Evolutionary conservation across 2,888 invertebrate species (phyloP), one percentile per base, ranked within the genome.

Genomic region (Pinctada fucata): DNA sequence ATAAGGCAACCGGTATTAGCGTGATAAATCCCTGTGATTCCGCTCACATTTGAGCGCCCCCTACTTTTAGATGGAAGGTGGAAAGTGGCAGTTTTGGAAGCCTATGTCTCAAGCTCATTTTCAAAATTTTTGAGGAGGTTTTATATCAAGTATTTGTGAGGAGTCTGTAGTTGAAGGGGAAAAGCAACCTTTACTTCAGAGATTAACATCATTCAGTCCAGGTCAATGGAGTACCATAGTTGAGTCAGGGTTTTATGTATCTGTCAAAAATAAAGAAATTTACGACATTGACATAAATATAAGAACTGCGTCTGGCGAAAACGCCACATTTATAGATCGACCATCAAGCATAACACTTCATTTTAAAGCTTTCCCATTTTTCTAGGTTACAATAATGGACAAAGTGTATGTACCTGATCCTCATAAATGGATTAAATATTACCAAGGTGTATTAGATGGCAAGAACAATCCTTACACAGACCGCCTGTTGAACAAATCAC

Each of bases 261-360:
- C 68, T 45, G 58, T 78, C 5, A 78, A 72, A 58, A 48, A 47
- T 6, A 72, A 47, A 8, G 71, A 69, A 70, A 63, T 79, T 10
- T 52, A 70, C 31, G 71, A 79, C 49, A 79, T 75, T 16, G 71
- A 75, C n/a, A 66, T 79, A 16, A 69, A 75, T 75, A 75, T 75
- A 52, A 78, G 51, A 6, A 67, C 72, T 50, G n/a, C 48, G 65
- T 63, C 58, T 3, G 71, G 68, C 10, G n/a, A n/a, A 49, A n/a
- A 45, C 4, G 78, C 78, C 16, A 64, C 78, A 74, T 75, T 75
- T 70, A 16, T 79, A 58, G 64, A 79, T 67, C 52, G 63, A 58
- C 47, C 72, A 45, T 67, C 75, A 10, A 72, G 74, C 45, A 48
- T 71, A 47, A 79, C 75, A 72, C 79, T 79, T 58, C 79, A 79